Evolutionary conservation across 2,797 vertebrate genomes (phyloP), one percentile per base, ranked within the genome.

Genomic region (Vultur gryphus): DNA sequence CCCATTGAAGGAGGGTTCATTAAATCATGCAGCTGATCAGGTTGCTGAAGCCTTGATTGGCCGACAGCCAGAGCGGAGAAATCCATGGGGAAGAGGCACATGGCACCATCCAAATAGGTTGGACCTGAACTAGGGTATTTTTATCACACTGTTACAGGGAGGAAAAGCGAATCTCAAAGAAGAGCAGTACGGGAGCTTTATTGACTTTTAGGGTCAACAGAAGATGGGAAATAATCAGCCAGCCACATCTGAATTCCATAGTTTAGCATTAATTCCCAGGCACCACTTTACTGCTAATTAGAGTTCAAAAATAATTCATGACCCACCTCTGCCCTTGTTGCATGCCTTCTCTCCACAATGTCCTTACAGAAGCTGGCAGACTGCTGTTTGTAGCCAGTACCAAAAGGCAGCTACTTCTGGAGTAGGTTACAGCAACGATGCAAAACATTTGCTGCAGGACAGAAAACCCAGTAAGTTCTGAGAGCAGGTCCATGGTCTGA

Each of bases 11-110:
- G 49, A 94, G 95, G 84, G 95, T 97, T 97, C 96, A 97, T 97
- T 97, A 97, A 97, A 97, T 96, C 94, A 93, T 87, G 84, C 77
- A 91, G 64, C 87, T 91, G 97, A 97, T 97, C 96, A 90, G 93
- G 95, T 96, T 96, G 96, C 95, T 92, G 95, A 97, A 95, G 64
- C 73, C 71, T 91, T 96, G 91, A 96, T 96, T 97, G 97, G 96
- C 95, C 0, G 2, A 44, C 83, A 78, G 92, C 95, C 95, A 97
- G 94, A 59, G 43, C 8, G 5, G 89, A 89, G 93, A 93, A 97
- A 96, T 95, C 96, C 70, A 46, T 93, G 33, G 83, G 77, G 96
- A 94, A 93, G 77, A 76, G 31, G 73, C 77, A 52, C 77, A 88
- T 59, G 90, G 70, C 84, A 92, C 85, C 77, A 87, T 89, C 86